phyloP scores from a whole-genome alignment of 1,140 invertebrate genomes.

The Pseudoatta argentina region DNA sequence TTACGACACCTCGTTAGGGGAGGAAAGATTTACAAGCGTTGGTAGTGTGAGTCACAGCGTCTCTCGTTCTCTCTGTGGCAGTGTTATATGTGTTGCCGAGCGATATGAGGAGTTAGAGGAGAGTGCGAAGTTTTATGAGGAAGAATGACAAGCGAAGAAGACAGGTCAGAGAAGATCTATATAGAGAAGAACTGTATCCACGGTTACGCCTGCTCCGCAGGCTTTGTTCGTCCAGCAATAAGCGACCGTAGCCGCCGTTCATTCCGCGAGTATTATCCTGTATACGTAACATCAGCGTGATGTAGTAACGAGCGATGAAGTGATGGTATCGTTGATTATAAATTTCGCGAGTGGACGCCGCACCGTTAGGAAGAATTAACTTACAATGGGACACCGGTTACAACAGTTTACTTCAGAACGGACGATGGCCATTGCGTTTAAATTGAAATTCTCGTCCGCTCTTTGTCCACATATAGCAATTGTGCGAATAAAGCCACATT shows the following conservation, averaged over 20 bases:
- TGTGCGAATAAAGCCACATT: not conserved
- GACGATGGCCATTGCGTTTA: slow-evolving; percentile 9
- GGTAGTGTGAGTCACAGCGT: slow-evolving; percentile 58
- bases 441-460: slow-evolving; percentile 34
- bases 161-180: slow-evolving; percentile 49
- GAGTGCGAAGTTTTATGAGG: slow-evolving; percentile 73
- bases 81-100: slow-evolving; percentile 9
- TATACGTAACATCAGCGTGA: slow-evolving; percentile 75
- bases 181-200: slow-evolving; percentile 55
- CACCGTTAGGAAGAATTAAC: slow-evolving; percentile 52
- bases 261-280: slow-evolving; percentile 78
- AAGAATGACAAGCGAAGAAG: slow-evolving; percentile 69
- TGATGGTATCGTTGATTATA: slow-evolving; percentile 77
- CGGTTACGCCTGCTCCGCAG: slow-evolving; percentile 56
- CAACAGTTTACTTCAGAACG: slow-evolving; percentile 38
- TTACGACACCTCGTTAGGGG: slow-evolving; percentile 83
- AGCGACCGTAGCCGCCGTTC: slow-evolving; percentile 63
- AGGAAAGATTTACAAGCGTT: slow-evolving; percentile 76
- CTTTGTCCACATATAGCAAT: not conserved
- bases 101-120: slow-evolving; percentile 61
- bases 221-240: slow-evolving; percentile 82
- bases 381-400: slow-evolving; percentile 46
- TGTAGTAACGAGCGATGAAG: slow-evolving; percentile 75
- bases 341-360: slow-evolving; percentile 31
- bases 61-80: slow-evolving; percentile 28